phyloP scores from a whole-genome alignment of 2,888 invertebrate genomes.

The Caenorhabditis virilis region DNA sequence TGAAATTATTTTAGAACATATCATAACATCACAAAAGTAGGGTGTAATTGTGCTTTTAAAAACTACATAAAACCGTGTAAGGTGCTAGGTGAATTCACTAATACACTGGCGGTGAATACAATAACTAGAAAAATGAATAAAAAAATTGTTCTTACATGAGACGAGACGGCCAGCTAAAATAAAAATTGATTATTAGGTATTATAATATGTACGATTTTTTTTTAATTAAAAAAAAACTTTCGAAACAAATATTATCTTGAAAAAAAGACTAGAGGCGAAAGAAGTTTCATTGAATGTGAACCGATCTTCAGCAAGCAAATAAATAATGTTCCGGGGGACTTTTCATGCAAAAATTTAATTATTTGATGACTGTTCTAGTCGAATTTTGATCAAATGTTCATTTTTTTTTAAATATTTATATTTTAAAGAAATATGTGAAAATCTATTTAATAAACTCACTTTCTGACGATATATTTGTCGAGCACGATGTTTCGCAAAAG shows the following conservation, averaged over 20 bases:
- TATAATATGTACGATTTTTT: not conserved
- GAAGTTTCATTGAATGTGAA: too few relatives aligned
- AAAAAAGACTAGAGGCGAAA: too few relatives aligned
- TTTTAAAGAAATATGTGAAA: too few relatives aligned
- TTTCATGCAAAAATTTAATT: not conserved
- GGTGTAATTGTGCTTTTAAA: too few relatives aligned
- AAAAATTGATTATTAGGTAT: not conserved
- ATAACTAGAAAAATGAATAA: slow-evolving; percentile 19
- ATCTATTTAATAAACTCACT: too few relatives aligned
- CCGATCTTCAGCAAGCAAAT: too few relatives aligned
- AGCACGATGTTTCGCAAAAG: slow-evolving; percentile 69
- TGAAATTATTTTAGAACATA: too few relatives aligned
- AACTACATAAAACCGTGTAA: too few relatives aligned
- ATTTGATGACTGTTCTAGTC: not conserved
- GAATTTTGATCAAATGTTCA: too few relatives aligned
- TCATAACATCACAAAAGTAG: too few relatives aligned
- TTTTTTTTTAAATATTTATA: not conserved
- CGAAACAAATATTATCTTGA: too few relatives aligned
- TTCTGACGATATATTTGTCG: slow-evolving; percentile 69
- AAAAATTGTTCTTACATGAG: slow-evolving; percentile 62
- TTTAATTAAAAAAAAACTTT: not conserved
- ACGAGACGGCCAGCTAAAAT: slow-evolving; percentile 68
- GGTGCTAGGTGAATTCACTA: not conserved
- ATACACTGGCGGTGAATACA: slow-evolving; percentile 6
- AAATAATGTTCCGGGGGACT: too few relatives aligned